phyloP scores from a whole-genome alignment of 2,888 invertebrate species.

The Dryomyza anilis region DNA sequence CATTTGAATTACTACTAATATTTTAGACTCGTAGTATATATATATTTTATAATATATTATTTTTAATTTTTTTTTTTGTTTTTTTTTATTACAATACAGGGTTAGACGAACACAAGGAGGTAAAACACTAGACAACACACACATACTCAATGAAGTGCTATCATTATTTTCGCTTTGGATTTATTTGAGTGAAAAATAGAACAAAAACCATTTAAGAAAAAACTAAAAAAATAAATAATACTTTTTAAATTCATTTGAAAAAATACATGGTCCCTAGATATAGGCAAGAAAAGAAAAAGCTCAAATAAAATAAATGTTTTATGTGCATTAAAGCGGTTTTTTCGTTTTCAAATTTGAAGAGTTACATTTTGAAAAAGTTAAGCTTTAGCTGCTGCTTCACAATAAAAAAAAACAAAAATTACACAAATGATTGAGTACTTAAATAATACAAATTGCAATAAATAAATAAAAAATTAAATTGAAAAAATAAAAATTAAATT shows the following conservation, averaged over 20 bases:
- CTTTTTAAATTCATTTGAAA: slow-evolving; percentile 2
- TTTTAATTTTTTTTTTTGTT: slow-evolving; percentile 39
- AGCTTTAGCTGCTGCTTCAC: slow-evolving; percentile 10
- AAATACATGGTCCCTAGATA: slow-evolving; percentile 37
- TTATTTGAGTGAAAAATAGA: slow-evolving; percentile 34
- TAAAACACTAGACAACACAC: slow-evolving; percentile 90
- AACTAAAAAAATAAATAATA: slow-evolving; percentile 10
- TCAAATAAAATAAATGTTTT: slow-evolving; percentile 50
- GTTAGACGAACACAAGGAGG: slow-evolving; percentile 89
- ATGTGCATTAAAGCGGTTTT: no score
- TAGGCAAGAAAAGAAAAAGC: slow-evolving; percentile 61
- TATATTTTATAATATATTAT: slow-evolving; percentile 23
- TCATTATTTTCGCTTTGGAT: slow-evolving; percentile 60
- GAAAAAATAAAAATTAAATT: slow-evolving; percentile 35
- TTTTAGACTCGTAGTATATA: background rate
- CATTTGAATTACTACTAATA: no score
- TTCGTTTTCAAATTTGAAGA: no score
- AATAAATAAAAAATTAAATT: slow-evolving; percentile 21
- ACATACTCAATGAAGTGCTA: slow-evolving; percentile 68
- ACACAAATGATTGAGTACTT: slow-evolving; percentile 14
- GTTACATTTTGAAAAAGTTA: no score
- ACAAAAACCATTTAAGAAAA: slow-evolving; percentile 9
- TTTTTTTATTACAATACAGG: slow-evolving; percentile 55
- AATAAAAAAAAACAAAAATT: slow-evolving; percentile 20
- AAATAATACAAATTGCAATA: slow-evolving; percentile 26